Base-by-base conservation (phyloP, 2,888 invertebrate species). In the Drosophila suboccidentalis region DNA sequence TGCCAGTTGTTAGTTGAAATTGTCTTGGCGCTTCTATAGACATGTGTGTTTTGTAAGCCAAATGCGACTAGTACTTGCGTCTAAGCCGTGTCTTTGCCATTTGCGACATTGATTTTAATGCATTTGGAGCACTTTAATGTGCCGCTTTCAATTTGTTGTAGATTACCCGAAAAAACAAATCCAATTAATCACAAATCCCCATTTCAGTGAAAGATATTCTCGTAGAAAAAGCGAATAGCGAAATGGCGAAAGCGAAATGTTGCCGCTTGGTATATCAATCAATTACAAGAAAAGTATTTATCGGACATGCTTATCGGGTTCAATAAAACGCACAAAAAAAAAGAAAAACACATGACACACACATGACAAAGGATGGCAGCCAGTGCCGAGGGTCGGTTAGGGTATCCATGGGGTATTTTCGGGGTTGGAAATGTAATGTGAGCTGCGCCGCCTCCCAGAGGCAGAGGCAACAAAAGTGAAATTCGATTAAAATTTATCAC, bases 401-500 rank as follows among this genome's bases (percentile, higher is more conserved):
- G 51, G 10, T 51, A 34, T 50, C 22, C 46, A 17, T 19, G 15
- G 17, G 22, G 8, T 29, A 29, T 29, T 29, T 29, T 29, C 29
- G 29, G 60, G 59, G 49, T 46, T 58, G 60, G 46, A 53, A 75
- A 78, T 72, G 74, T 78, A 63, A 61, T 59, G 67, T 67, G 60
- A 63, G 54, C 67, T 60, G 61, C 58, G 58, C 65, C 55, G 36
- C 65, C 38, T n/a, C 50, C 32, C 41, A 63, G 55, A 46, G 43
- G 43, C 41, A 63, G 55, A 50, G 43, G 43, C 73, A 73, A 53
- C 68, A 78, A 73, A 67, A 65, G 66, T 61, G 69, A 89, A 89
- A 87, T 87, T 86, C 81, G 85, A 87, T 86, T 84, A 87, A 87
- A 89, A 73, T 87, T 75, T 77, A 84, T 75, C 79, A 71, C 68